Percentiles rank a stretch among this genome's conserved stretches.
Evolutionary conservation across 2,113 vertebrate genomes (phyloP).

Genomic region (Hippocampus abdominalis): DNA sequence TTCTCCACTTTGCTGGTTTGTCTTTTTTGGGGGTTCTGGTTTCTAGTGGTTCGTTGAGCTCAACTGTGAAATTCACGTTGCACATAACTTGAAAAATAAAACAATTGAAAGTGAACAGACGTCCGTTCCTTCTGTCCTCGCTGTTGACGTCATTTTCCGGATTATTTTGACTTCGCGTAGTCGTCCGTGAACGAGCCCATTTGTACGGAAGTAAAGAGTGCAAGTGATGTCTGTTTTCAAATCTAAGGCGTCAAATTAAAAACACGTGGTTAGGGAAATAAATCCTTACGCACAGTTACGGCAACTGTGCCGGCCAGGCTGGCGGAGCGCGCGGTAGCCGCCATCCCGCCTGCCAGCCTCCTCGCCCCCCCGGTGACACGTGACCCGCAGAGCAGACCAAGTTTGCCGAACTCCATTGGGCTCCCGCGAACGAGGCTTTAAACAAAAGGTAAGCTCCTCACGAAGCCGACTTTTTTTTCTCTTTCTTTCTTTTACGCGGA

Average conservation of each 20-base stretch:
- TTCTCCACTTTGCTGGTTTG: constrained; percentile 48
- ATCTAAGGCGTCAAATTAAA: too few species aligned
- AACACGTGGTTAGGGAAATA: too few species aligned
- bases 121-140: not conserved
- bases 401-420: not conserved
- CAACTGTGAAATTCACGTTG: constrained; percentile 82
- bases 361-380: constrained; percentile 16
- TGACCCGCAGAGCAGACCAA: constrained; percentile 28
- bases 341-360: too few species aligned
- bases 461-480: rapidly evolving
- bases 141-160: too few species aligned
- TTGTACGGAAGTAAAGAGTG: too few species aligned
- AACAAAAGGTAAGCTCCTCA: constrained; percentile 23
- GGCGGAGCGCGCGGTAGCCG: not conserved
- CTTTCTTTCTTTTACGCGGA: not conserved
- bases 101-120: constrained; percentile 39
- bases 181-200: too few species aligned
- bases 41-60: constrained; percentile 71
- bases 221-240: too few species aligned
- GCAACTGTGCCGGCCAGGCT: too few species aligned
- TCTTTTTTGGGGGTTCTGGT: constrained; percentile 56
- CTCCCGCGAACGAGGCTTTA: not conserved
- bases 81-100: constrained; percentile 81
- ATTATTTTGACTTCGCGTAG: too few species aligned
- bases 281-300: too few species aligned